These are phyloP conservation scores for Dioctria rufipes DNA, from an alignment of 2,888 invertebrate genomes.

Conservation along the genomic window DNA sequence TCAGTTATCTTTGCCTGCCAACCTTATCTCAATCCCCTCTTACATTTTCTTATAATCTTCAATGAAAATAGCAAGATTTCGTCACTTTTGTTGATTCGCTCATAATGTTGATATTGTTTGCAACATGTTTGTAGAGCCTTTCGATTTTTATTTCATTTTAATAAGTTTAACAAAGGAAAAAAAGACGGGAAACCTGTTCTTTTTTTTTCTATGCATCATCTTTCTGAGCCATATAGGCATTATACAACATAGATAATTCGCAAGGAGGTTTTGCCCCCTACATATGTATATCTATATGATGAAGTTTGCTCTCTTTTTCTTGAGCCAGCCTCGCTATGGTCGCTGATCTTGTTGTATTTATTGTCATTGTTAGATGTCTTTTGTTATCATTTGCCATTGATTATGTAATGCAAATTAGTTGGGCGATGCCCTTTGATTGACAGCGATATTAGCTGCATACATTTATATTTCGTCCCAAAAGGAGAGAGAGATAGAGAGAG, in stretches of 20 bases:
- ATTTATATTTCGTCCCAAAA: slow-evolving; percentile 40
- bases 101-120: slow-evolving; percentile 47
- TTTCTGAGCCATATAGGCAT: no score
- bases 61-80: slow-evolving; percentile 36
- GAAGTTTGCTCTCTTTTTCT: slow-evolving; percentile 4
- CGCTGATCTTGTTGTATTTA: slow-evolving; percentile 44
- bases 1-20: neutral
- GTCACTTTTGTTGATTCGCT: slow-evolving; percentile 39
- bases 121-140: slow-evolving; percentile 37
- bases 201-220: no score
- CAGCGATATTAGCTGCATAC: slow-evolving; percentile 61
- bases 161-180: slow-evolving; percentile 6
- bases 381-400: slow-evolving; percentile 64
- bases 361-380: slow-evolving; percentile 40
- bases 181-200: slow-evolving; percentile 19
- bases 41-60: neutral
- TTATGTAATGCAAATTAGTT: slow-evolving; percentile 65
- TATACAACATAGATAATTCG: neutral
- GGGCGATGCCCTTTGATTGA: slow-evolving; percentile 63
- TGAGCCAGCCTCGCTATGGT: neutral
- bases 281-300: neutral
- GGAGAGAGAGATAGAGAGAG: neutral
- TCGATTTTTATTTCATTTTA: slow-evolving; percentile 50
- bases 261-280: neutral
- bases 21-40: slow-evolving; percentile 5